Evolutionary conservation across 2,113 vertebrate species (phyloP).

Genomic region (Syngnathus scovelli): DNA sequence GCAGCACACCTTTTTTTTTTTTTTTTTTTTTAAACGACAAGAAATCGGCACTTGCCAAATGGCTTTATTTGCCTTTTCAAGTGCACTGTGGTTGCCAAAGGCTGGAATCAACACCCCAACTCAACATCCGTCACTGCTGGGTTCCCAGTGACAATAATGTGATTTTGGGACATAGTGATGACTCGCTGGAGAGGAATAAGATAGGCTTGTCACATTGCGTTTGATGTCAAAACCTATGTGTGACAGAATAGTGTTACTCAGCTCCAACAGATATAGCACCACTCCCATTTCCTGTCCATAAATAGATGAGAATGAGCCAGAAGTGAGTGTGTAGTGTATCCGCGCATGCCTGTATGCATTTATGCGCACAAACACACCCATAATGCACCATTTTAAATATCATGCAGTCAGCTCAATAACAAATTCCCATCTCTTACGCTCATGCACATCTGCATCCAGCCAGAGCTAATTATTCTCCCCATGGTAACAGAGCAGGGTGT

Average conservation of each 20-base stretch:
- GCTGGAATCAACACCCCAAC: slow-evolving; percentile 62
- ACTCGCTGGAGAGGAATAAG: slow-evolving; percentile 63
- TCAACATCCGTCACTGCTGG: slow-evolving; percentile 59
- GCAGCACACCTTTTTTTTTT: slow-evolving; percentile 39
- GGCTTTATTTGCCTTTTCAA: slow-evolving; percentile 64
- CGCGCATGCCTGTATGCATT: slow-evolving; percentile 20
- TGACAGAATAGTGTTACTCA: slow-evolving; percentile 71
- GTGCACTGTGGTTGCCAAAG: slow-evolving; percentile 61
- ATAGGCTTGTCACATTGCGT: slow-evolving; percentile 68
- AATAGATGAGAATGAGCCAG: slow-evolving; percentile 58
- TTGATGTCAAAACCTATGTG: slow-evolving; percentile 68
- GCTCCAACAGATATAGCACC: slow-evolving; percentile 64
- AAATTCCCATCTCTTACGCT: slow-evolving; percentile 54
- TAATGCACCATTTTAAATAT: slow-evolving; percentile 39
- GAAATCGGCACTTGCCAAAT: slow-evolving; percentile 59
- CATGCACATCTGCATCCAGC: slow-evolving; percentile 62
- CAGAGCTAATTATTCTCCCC: slow-evolving; percentile 69
- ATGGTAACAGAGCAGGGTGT: slow-evolving; percentile 66
- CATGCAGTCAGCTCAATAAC: slow-evolving; percentile 55
- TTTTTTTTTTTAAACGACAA: slow-evolving; percentile 57
- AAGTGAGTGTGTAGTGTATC: slow-evolving; percentile 26
- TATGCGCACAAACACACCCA: slow-evolving; percentile 21
- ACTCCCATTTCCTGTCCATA: slow-evolving; percentile 60
- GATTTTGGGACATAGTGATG: slow-evolving; percentile 73
- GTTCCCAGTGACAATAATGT: slow-evolving; percentile 66